Conservation (phyloP, 2,797 vertebrate species). For the Acrossocheilus fasciatus region DNA sequence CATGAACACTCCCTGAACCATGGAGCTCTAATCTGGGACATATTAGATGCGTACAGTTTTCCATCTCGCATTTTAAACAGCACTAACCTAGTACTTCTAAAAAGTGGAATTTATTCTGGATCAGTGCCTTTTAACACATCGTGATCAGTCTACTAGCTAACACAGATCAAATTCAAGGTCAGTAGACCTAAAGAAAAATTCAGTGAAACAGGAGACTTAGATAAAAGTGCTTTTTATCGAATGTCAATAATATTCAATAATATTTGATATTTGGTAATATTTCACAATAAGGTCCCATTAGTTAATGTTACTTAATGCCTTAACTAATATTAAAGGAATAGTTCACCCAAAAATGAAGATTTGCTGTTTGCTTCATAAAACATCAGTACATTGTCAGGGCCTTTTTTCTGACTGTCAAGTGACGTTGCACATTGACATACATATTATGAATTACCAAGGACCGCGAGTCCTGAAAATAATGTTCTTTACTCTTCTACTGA, state of each 20-base stretch:
- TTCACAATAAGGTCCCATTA: not conserved
- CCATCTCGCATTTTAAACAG: not conserved
- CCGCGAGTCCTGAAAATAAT: not conserved
- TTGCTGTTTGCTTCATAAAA: not conserved
- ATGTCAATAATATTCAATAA: not conserved
- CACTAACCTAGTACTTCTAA: not conserved
- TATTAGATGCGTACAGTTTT: constrained; percentile 6
- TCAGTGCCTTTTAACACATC: not conserved
- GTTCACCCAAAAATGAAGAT: not conserved
- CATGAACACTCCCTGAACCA: constrained; percentile 17
- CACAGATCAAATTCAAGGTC: not conserved
- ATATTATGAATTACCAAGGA: not conserved
- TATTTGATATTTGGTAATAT: not conserved
- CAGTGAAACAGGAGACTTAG: not conserved
- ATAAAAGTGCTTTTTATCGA: not conserved
- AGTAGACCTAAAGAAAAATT: not conserved
- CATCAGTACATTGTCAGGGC: too few species aligned
- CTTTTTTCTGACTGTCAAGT: too few species aligned
- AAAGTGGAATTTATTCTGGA: not conserved
- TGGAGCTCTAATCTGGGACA: constrained; percentile 11
- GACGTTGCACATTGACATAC: not conserved
- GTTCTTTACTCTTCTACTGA: not conserved
- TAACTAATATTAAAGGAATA: not conserved
- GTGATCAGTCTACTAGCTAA: not conserved
- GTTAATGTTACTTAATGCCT: not conserved